These are phyloP conservation scores for Lasioglossum baleicum DNA, from an alignment of 1,140 invertebrate genomes.

Conservation along the genomic window DNA sequence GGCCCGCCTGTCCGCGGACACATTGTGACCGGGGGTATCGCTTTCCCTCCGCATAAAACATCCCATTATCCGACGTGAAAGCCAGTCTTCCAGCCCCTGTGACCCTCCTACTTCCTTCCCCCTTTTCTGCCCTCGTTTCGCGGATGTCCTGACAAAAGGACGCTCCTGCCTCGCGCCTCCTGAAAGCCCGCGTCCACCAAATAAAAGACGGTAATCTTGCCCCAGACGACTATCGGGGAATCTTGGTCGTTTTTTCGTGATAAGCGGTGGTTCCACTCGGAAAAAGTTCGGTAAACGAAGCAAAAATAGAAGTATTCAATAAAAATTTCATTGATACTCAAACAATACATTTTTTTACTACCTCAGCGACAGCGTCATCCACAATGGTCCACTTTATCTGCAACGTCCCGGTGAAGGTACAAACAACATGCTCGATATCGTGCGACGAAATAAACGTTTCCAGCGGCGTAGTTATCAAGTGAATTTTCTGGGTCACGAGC, in stretches of 20 bases:
- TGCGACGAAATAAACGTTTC: background rate
- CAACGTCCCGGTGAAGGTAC: too few species aligned
- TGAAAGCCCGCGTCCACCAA: background rate
- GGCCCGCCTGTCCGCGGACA: constrained; percentile 17
- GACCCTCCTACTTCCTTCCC: constrained; percentile 34
- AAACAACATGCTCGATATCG: too few species aligned
- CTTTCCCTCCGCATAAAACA: constrained; percentile 51
- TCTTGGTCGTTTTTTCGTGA: too few species aligned
- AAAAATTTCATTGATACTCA: too few species aligned
- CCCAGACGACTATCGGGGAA: background rate
- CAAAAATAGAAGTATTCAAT: too few species aligned
- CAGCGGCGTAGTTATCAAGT: background rate
- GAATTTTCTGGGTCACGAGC: background rate
- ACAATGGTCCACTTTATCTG: too few species aligned
- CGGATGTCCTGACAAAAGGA: background rate
- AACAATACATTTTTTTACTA: too few species aligned
- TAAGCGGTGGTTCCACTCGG: too few species aligned
- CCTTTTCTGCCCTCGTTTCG: constrained; percentile 6
- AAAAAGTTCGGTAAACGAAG: too few species aligned
- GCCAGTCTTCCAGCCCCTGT: constrained; percentile 22
- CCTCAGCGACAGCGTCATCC: too few species aligned
- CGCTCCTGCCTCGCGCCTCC: background rate
- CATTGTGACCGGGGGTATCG: constrained; percentile 46
- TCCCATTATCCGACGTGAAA: constrained; percentile 59
- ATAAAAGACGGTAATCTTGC: background rate